These are phyloP conservation scores for Pelmatolapia mariae DNA, from an alignment of 2,113 vertebrate species.

Conservation along the genomic window DNA sequence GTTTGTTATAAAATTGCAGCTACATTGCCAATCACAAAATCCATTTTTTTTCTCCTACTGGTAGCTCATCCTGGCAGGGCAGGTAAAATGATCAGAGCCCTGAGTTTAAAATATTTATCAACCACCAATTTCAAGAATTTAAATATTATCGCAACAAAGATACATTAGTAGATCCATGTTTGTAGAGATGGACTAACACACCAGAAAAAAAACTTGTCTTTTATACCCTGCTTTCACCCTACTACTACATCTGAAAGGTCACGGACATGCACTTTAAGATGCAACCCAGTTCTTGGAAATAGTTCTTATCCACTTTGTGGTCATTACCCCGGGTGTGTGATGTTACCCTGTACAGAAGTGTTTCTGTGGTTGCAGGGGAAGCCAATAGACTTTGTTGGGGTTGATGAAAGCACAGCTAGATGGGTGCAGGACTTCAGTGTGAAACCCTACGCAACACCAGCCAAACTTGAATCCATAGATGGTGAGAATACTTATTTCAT, in stretches of 20 bases:
- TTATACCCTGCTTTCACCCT: neutral
- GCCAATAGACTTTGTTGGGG: constrained; percentile 82
- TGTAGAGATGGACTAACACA: neutral
- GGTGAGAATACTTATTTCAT: constrained; percentile 22
- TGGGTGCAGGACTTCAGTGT: constrained; percentile 95
- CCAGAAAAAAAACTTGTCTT: neutral
- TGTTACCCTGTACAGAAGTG: neutral
- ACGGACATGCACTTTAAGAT: neutral
- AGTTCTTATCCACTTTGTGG: neutral
- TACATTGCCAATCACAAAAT: neutral
- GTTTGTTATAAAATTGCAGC: neutral
- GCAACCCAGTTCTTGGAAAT: neutral
- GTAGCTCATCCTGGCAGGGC: neutral
- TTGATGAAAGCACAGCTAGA: constrained; percentile 81
- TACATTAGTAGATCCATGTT: neutral
- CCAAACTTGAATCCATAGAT: constrained; percentile 89
- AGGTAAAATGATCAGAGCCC: neutral
- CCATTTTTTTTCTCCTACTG: neutral
- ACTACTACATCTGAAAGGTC: neutral
- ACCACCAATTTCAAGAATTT: neutral
- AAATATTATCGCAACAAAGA: neutral
- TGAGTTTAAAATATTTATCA: neutral
- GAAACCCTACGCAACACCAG: constrained; percentile 86
- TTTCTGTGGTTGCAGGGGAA: constrained; percentile 77
- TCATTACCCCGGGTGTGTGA: neutral